Percentiles rank a stretch among this genome's conserved stretches.
Evolutionary conservation across 92 coral and sea anemone genomes (phyloP).

Genomic region (Bergia sp.): DNA sequence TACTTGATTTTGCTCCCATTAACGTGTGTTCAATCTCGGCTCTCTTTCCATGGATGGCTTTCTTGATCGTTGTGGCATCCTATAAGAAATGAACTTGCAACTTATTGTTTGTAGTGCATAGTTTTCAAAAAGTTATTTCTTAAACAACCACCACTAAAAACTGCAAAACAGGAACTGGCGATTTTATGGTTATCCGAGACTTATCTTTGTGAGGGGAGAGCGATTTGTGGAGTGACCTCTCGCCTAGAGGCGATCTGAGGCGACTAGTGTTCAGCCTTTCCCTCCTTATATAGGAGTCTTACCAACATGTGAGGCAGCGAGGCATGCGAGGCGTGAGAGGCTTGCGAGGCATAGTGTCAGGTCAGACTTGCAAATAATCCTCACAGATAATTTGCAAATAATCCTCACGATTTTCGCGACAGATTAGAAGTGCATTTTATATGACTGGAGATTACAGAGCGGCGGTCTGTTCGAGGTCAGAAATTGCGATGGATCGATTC

Average conservation of each 20-base stretch:
- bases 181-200: too few relatives aligned
- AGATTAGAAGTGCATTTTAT: slow-evolving; percentile 12
- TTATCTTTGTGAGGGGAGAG: too few relatives aligned
- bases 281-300: too few relatives aligned
- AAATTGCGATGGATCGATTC: not conserved
- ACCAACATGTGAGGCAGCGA: too few relatives aligned
- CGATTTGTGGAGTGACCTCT: too few relatives aligned
- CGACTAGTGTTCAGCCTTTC: too few relatives aligned
- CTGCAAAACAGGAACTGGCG: too few relatives aligned
- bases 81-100: not conserved
- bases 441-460: slow-evolving; percentile 8
- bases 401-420: slow-evolving; percentile 16
- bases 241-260: too few relatives aligned
- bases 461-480: not conserved
- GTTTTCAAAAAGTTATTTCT: too few relatives aligned
- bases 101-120: not conserved
- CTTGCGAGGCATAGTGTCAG: not conserved
- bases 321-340: not conserved
- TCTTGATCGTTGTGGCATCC: slow-evolving; percentile 98
- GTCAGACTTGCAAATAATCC: too few relatives aligned
- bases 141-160: too few relatives aligned
- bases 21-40: slow-evolving; percentile 94
- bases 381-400: not conserved
- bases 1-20: slow-evolving; percentile 99
- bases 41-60: slow-evolving; percentile 85